Evolutionary conservation across 92 coral and sea anemone genomes (phyloP).

Genomic region (Bergia puertoricense): DNA sequence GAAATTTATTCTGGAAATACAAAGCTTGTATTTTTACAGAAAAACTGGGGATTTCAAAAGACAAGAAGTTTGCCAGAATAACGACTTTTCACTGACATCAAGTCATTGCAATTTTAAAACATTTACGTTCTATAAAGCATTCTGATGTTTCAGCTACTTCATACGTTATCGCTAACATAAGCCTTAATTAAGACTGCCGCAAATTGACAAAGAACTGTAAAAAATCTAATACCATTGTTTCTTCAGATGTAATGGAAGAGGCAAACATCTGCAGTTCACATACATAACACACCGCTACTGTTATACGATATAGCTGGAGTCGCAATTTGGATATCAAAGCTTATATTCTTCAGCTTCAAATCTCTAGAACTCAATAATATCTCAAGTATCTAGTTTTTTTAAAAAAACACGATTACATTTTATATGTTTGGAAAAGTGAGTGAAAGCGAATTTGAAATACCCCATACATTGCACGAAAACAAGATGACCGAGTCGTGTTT

Average conservation of each 20-base stretch:
- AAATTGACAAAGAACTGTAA: constrained; percentile 9
- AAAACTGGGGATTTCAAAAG: neutral
- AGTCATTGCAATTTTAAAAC: neutral
- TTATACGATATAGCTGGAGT: neutral
- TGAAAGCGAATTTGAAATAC: neutral
- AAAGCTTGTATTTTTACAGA: neutral
- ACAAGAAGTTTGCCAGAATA: neutral
- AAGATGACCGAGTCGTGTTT: neutral
- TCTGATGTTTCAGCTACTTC: neutral
- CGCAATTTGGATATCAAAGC: neutral
- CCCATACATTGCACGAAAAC: neutral
- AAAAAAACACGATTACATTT: neutral
- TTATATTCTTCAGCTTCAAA: no score
- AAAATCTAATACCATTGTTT: neutral
- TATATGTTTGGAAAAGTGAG: neutral
- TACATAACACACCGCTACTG: neutral
- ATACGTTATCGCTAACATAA: neutral
- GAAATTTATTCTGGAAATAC: neutral
- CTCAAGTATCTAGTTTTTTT: no score
- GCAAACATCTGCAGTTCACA: neutral
- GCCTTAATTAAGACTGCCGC: constrained; percentile 4
- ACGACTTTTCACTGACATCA: neutral
- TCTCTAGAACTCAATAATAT: neutral
- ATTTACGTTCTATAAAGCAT: neutral
- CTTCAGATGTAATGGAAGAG: neutral